Evolutionary conservation across 2,888 invertebrate species (phyloP), one percentile per base, ranked within the genome.

Genomic region (Lasioglossum lativentre): DNA sequence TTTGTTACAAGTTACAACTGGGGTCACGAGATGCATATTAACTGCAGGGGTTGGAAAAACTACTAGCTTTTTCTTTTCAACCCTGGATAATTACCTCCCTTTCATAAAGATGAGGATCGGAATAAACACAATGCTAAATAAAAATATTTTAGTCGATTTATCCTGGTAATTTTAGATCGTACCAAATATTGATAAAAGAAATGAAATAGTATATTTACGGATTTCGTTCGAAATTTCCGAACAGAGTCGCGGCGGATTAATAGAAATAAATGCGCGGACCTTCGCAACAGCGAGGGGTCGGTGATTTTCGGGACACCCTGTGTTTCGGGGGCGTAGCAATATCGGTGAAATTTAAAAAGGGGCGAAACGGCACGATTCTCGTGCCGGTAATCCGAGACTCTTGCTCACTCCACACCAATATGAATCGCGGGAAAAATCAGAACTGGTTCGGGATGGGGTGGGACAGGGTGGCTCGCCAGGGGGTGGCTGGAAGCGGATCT

Each of bases 401-500:
- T 83, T 59, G 75, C 83, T 68, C 59, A 52, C 34, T 82, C 85
- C 82, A 73, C 80, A 76, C 85, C 89, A 89, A 91, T 89, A 92
- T 91, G 92, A 93, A 92, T 92, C 91, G 90, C 85, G 77, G 80
- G 86, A 91, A 91, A 93, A 93, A 92, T 93, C 91, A 92, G 92
- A 91, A 90, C 82, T 74, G 82, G 74, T 75, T 72, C 70, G 70
- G n/a, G 5, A 63, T 63, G 63, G 63, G 63, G 30, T 63, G 63
- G 79, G 82, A 34, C 76, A 84, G 83, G 68, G 63, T 75, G 14
- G 72, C 14, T 56, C 56, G 56, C n/a, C 4, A 12, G 68, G 68
- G 75, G n/a, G 45, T 27, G 42, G 72, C 19, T 68, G 23, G 38
- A 30, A 74, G 82, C 66, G 82, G 75, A 82, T 89, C 89, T 90